These are phyloP conservation scores for Lepilemur septentrionalis DNA, from an alignment of 2,797 vertebrate species.

Conservation along the genomic window DNA sequence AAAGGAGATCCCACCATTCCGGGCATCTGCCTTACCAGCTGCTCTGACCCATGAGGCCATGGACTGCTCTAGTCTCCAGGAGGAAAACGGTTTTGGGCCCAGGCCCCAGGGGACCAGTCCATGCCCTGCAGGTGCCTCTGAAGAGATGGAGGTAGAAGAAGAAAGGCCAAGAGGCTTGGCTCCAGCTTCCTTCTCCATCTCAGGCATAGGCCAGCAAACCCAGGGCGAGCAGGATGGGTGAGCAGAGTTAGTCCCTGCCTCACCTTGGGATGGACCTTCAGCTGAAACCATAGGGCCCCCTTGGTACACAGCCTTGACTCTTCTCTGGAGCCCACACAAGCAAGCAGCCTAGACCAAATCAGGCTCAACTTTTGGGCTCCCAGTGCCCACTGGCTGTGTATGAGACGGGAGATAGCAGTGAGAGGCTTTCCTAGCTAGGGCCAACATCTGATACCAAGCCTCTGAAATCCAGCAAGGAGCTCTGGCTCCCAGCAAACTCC, in stretches of 20 bases:
- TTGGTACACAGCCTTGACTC: constrained; percentile 12
- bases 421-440: constrained; percentile 72
- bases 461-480: constrained; percentile 50
- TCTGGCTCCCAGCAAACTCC: not conserved
- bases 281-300: constrained; percentile 23
- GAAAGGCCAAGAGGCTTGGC: constrained; percentile 75
- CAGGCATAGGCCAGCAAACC: constrained; percentile 51
- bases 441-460: constrained; percentile 52
- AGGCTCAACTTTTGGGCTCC: constrained; percentile 8
- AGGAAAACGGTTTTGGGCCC: constrained; percentile 84
- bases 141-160: constrained; percentile 90
- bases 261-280: constrained; percentile 29
- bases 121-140: constrained; percentile 73
- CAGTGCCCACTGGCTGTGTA: not conserved
- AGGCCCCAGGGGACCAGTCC: constrained; percentile 62
- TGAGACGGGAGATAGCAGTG: constrained; percentile 13
- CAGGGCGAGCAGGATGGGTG: constrained; percentile 56
- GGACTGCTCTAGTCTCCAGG: constrained; percentile 90
- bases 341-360: not conserved
- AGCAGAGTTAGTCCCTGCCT: not conserved
- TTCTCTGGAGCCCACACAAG: not conserved
- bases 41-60: constrained; percentile 87
- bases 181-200: constrained; percentile 64
- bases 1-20: constrained; percentile 94
- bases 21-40: constrained; percentile 73